Percentiles rank a stretch among this genome's conserved stretches.
Evolutionary conservation across 2,113 vertebrate genomes (phyloP).

Genomic region (Marmota monax): DNA sequence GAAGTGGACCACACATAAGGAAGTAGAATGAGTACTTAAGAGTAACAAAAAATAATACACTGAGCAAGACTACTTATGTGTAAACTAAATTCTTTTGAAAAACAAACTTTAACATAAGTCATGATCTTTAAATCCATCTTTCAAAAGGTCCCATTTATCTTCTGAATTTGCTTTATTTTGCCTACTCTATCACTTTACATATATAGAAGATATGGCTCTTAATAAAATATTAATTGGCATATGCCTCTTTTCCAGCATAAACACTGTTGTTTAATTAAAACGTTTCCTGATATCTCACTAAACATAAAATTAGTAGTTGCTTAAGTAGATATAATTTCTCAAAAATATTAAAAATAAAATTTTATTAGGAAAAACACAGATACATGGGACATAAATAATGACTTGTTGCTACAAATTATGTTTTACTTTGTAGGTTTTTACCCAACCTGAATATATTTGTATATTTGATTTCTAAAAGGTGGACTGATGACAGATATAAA

Average conservation of each 20-base stretch:
- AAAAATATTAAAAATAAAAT: conserved; percentile 45
- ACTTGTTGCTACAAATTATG: conserved; percentile 50
- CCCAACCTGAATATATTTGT: conserved; percentile 59
- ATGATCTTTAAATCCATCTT: background rate
- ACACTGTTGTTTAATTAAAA: conserved; percentile 55
- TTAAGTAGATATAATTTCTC: conserved; percentile 16
- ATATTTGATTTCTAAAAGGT: conserved; percentile 25
- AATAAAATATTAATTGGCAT: conserved; percentile 18
- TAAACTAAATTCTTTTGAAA: background rate
- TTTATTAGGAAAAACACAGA: conserved; percentile 33
- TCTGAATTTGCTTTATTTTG: background rate
- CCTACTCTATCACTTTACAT: background rate
- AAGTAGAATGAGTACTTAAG: background rate
- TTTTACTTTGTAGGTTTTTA: conserved; percentile 56
- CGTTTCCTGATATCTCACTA: conserved; percentile 15
- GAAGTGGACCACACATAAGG: background rate
- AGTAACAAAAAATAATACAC: background rate
- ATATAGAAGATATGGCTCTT: background rate
- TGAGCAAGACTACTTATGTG: background rate
- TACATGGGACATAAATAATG: background rate
- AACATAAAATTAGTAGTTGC: conserved; percentile 45
- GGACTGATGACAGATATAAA: conserved; percentile 44
- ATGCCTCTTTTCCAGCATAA: background rate
- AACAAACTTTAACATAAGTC: background rate
- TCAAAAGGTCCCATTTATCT: conserved; percentile 27